Evolutionary conservation across 2,888 invertebrate genomes (phyloP), one percentile per base, ranked within the genome.

Genomic region (Liopterus haemorrhoidalis): DNA sequence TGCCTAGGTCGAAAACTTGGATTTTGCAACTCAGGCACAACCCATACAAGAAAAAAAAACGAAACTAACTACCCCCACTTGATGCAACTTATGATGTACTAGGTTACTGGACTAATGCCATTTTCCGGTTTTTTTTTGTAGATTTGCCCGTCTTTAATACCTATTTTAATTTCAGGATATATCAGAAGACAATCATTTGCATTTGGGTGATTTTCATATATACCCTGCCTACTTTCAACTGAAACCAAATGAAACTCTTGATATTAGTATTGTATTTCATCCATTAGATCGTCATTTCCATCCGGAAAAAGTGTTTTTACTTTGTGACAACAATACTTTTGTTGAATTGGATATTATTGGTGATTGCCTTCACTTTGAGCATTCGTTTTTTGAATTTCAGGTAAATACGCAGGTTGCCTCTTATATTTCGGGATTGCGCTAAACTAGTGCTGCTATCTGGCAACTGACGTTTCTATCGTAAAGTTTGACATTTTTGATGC

Each of bases 181-280:
- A 6, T 57, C 59, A 4, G 49, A 49, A 1, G 42, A 53, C 8
- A 62, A 67, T 46, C 59, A 59, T 41, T 43, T 70, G 3, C 49
- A 52, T 4, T 49, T 61, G 6, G 58, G 60, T 4, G 51, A 57
- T 14, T 71, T 72, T 50, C 59, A 61, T 20, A 49, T 71, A 15
- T 62, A 58, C 48, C 72, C 72, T 1, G 61, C 61, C 9, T 70
- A 67, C 53, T 71, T 72, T 52, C 49, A 57, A 25, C 53, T 72
- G 3, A 49, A 57, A 2, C 28, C 52, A 2, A 55, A 62, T n/a
- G 67, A 71, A 48, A 57, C 62, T 15, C 54, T 65, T 9, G 61
- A 61, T 41, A 52, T 72, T 3, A 51, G 55, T n/a, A 57, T 65
- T 5, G 55, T 60, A 22, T 73, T 71, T 55, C 57, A 54, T 15